Evolutionary conservation across 1,140 invertebrate genomes (phyloP), one percentile per base, ranked within the genome.

Genomic region (Tribolium madens): DNA sequence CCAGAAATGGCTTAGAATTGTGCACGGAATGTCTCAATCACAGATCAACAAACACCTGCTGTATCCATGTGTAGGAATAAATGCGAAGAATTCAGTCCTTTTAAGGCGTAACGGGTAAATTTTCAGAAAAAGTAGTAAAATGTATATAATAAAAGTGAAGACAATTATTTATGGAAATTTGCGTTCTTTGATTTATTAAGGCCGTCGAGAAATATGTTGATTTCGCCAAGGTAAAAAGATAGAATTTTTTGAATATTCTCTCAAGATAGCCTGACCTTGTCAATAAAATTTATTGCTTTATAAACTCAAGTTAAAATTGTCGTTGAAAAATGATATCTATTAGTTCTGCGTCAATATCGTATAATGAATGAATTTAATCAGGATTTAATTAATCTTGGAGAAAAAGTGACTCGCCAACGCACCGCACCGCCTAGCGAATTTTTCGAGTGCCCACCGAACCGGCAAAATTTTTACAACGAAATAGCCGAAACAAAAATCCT

Each of bases 191-290:
- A 72, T 72, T 72, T 72, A 72, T 72, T 72, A 52, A 72, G 70
- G 70, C 70, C 70, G 31, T 21, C 70, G 47, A 52, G 70, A 72
- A 72, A 72, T 72, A 72, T 72, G 70, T 72, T 72, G 46, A 72
- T 72, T 72, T 72, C n/a, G 17, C 50, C 70, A 72, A 72, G 70
- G 70, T 72, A 72, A 72, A 72, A 72, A 72, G 18, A 72, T 50
- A 72, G 50, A 50, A 72, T 72, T 72, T 72, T 72, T 72, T 72
- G 70, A 72, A 72, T 72, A 72, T 72, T 72, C 70, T 50, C 70
- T 15, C 70, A 72, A 72, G 70, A 72, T 72, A 72, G 47, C 26
- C 70, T 72, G 70, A 72, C 70, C 70, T 72, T 72, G 70, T 72
- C 70, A 72, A 72, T 72, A 33, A 72, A 50, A 72, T 72, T 72